Percentiles rank a stretch among this genome's conserved stretches.
These are phyloP conservation scores for Oscheius sp. DNA, from an alignment of 2,888 invertebrate genomes.

Conservation along the genomic window DNA sequence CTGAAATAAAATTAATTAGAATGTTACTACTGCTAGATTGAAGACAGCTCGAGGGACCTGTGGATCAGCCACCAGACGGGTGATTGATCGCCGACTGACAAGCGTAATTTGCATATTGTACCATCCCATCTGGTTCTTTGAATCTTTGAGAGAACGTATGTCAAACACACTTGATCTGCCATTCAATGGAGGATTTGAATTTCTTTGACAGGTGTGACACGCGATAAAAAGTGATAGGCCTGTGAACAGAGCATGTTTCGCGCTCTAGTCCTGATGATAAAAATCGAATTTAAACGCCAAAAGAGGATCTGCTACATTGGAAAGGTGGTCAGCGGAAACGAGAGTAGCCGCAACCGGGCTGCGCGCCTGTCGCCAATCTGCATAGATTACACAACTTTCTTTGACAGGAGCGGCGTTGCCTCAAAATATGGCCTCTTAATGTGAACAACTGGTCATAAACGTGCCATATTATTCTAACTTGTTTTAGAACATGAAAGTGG, in stretches of 20 bases:
- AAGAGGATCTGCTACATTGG: neutral
- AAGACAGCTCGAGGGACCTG: slow-evolving; percentile 6
- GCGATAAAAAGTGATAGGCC: neutral
- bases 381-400: slow-evolving; percentile 34
- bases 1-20: slow-evolving; percentile 32
- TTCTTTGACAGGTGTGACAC: neutral
- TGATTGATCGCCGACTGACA: slow-evolving; percentile 34
- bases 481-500: neutral
- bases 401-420: slow-evolving; percentile 30
- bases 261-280: neutral
- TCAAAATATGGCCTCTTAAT: slow-evolving; percentile 24
- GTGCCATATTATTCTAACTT: neutral
- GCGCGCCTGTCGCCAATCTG: slow-evolving; percentile 35
- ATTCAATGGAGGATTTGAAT: neutral
- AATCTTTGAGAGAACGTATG: neutral
- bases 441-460: slow-evolving; percentile 29
- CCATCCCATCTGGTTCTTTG: slow-evolving; percentile 33
- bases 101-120: slow-evolving; percentile 35
- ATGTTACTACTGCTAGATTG: neutral
- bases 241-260: neutral
- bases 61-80: slow-evolving; percentile 11
- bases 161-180: neutral
- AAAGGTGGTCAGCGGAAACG: neutral
- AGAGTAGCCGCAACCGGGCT: neutral
- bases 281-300: neutral